Evolutionary conservation across 1,140 invertebrate genomes (phyloP), one percentile per base, ranked within the genome.

Genomic region (Ceratina australensis): DNA sequence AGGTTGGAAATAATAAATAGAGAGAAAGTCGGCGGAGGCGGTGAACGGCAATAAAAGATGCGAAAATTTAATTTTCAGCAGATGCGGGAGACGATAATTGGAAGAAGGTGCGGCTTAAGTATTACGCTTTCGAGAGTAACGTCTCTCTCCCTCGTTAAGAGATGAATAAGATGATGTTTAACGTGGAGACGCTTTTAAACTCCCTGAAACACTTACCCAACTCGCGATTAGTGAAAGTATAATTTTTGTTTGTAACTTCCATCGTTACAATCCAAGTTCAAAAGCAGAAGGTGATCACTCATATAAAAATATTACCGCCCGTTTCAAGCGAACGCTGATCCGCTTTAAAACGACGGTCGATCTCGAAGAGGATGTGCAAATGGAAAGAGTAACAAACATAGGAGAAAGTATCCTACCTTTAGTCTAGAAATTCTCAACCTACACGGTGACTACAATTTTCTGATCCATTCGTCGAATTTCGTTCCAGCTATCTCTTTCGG

Each of bases 341-440:
- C 1, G 16, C 1, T 12, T 64, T 16, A 13, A 12, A 4, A 4
- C 49, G n/a, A n/a, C 52, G 12, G 22, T 18, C 3, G n/a, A 20
- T 59, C 18, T 18, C 52, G n/a, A 57, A 72, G 54, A 78, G 26
- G 59, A 83, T 73, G 52, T 66, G 22, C 52, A 66, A 74, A 71
- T 80, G 74, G 73, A 82, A 86, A 73, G 83, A 74, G 80, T 85
- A 86, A 86, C 64, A 75, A 63, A 63, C 66, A 47, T 13, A 64
- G 72, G 84, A 85, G 84, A 86, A 86, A 86, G 84, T 86, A 79
- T 85, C 77, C 26, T 13, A 85, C 75, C 72, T 84, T 16, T 72
- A 26, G 47, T 78, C 59, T 83, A 85, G 75, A 86, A 83, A 82
- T 85, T 67, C 52, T 78, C 79, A 81, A 33, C 69, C 61, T 80